phyloP scores from a whole-genome alignment of 2,888 invertebrate genomes.

The Epistrophe eligans region DNA sequence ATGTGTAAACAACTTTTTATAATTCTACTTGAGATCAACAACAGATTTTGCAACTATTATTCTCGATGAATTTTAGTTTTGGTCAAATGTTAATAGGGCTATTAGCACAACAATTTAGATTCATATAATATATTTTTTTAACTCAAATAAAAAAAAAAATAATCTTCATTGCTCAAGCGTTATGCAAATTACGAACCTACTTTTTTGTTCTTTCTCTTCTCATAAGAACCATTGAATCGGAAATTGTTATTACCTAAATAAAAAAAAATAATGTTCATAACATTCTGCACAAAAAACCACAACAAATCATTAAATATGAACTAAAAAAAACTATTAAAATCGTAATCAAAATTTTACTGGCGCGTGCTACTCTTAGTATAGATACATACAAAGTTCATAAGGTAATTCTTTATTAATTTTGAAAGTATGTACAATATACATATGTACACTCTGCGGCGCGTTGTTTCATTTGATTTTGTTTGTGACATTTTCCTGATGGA shows the following conservation, averaged over 20 bases:
- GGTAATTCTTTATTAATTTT: not conserved
- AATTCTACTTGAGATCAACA: not conserved
- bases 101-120: not conserved
- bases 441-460: not conserved
- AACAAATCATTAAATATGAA: not conserved
- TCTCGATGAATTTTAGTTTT: not conserved
- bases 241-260: not conserved
- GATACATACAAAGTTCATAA: not conserved
- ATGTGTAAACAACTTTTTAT: not conserved
- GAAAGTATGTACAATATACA: not conserved
- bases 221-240: not conserved
- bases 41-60: not conserved
- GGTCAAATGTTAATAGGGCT: not conserved
- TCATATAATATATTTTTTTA: not conserved
- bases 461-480: not conserved
- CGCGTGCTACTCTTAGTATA: not conserved
- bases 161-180: not conserved
- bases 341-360: not conserved
- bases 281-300: not conserved
- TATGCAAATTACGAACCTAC: not conserved
- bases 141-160: not conserved
- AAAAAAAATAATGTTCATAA: constrained; percentile 6
- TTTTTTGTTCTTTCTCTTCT: not conserved
- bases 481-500: not conserved
- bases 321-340: not conserved